Conservation (phyloP, 2,888 invertebrate genomes). For the Nephrocerus scutellatus region DNA sequence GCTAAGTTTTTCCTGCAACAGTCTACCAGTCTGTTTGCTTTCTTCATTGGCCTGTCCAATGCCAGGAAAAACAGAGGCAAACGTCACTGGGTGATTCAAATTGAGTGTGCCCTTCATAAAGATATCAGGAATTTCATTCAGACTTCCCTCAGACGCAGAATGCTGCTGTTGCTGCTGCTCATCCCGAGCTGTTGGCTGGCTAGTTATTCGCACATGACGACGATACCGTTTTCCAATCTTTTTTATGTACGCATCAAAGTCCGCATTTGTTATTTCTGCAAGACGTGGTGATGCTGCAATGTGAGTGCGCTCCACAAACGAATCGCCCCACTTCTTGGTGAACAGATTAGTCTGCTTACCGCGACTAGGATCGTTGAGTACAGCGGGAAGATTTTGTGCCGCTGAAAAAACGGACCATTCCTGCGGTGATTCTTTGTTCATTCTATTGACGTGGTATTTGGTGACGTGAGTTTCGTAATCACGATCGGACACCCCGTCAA, state of each 20-base stretch:
- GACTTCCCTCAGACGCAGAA: conserved; percentile 30
- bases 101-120: conserved; percentile 75
- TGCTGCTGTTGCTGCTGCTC: conserved; percentile 22
- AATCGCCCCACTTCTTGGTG: conserved; percentile 96
- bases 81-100: conserved; percentile 72
- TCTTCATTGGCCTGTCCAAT: conserved; percentile 46
- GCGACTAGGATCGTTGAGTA: conserved; percentile 88
- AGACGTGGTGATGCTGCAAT: conserved; percentile 73
- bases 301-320: conserved; percentile 76
- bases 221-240: conserved; percentile 64
- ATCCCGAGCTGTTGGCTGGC: conserved; percentile 21
- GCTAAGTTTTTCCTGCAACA: conserved; percentile 83
- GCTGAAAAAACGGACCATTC: conserved; percentile 67
- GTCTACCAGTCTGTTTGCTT: conserved; percentile 52
- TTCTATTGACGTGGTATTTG: conserved; percentile 54
- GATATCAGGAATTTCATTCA: conserved; percentile 73
- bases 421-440: conserved; percentile 43
- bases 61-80: conserved; percentile 76
- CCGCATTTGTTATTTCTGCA: conserved; percentile 72
- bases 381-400: conserved; percentile 90
- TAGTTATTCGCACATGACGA: conserved; percentile 53
- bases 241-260: conserved; percentile 82
- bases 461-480: conserved; percentile 83
- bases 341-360: conserved; percentile 90
- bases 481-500: conserved; percentile 79